Percentiles rank a stretch among this genome's conserved stretches.
Conservation (phyloP, 1,140 invertebrate species). For the Drosophila busckii region DNA sequence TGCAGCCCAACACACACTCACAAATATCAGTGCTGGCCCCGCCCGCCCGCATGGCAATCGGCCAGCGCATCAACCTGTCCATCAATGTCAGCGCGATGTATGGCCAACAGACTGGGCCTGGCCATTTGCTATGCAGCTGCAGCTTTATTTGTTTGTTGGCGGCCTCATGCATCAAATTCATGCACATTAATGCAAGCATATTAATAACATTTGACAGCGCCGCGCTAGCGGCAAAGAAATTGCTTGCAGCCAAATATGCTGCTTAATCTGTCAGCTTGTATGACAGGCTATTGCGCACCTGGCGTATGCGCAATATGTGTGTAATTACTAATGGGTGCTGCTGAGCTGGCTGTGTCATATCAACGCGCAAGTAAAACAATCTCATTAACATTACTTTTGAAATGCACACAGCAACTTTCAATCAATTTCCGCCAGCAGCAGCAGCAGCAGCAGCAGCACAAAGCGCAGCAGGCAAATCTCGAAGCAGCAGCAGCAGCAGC, state of each 20-base stretch:
- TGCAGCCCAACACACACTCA: too few relatives aligned
- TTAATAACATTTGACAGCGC: conserved; percentile 49
- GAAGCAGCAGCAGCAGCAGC: conserved; percentile 46
- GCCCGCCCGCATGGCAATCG: too few relatives aligned
- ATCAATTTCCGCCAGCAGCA: conserved; percentile 71
- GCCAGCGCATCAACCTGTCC: too few relatives aligned
- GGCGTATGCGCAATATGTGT: conserved; percentile 40
- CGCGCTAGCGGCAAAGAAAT: too few relatives aligned
- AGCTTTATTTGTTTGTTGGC: conserved; percentile 19
- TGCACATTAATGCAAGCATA: conserved; percentile 49
- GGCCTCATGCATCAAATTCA: conserved; percentile 42
- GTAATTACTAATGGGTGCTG: conserved; percentile 39
- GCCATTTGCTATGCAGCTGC: conserved; percentile 47
- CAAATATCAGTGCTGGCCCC: too few relatives aligned
- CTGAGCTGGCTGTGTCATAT: conserved; percentile 10
- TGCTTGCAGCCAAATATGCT: too few relatives aligned
- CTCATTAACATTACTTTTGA: conserved; percentile 70
- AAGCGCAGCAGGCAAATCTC: conserved; percentile 40
- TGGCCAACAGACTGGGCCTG: too few relatives aligned
- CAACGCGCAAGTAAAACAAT: conserved; percentile 45
- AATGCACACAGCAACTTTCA: conserved; percentile 65
- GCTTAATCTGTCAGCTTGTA: too few relatives aligned
- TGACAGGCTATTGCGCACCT: too few relatives aligned
- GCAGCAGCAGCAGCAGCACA: conserved; percentile 53
- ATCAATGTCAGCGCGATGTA: too few relatives aligned